Evolutionary conservation across 23 tunicate species (phyloP).

Genomic region (Phallusia fumigata): DNA sequence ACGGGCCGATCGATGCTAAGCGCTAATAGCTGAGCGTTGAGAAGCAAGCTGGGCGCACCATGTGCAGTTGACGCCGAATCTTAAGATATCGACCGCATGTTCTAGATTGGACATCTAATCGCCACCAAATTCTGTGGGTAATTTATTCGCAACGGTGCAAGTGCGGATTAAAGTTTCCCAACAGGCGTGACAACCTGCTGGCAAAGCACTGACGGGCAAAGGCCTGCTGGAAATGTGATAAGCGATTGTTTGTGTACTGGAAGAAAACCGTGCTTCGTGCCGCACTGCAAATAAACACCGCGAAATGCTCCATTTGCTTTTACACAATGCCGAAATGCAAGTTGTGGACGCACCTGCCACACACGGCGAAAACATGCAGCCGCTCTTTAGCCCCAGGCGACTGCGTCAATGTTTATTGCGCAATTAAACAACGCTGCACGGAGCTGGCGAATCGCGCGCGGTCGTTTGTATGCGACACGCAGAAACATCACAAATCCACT

Average conservation of each 20-base stretch:
- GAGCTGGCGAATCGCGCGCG: not conserved
- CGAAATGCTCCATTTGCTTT: not conserved
- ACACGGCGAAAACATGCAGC: not conserved
- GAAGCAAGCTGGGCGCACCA: not conserved
- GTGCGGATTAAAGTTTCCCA: not conserved
- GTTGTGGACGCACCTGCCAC: not conserved
- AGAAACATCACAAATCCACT: not conserved
- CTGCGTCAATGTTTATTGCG: not conserved
- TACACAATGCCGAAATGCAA: no score
- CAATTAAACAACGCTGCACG: conserved; percentile 1
- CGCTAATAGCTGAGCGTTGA: not conserved
- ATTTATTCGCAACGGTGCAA: not conserved
- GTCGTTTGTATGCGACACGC: not conserved
- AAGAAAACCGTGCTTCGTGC: not conserved
- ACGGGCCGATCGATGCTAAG: not conserved
- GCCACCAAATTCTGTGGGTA: not conserved
- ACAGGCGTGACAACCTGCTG: not conserved
- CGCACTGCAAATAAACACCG: not conserved
- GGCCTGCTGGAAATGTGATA: not conserved
- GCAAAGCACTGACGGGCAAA: no score
- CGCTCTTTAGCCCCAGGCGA: not conserved
- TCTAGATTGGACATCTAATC: not conserved
- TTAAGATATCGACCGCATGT: not conserved
- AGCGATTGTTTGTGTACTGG: not conserved
- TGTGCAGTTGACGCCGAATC: not conserved